These are phyloP conservation scores for Drosophila tropicalis DNA, from an alignment of 1,140 invertebrate genomes.

Conservation along the genomic window DNA sequence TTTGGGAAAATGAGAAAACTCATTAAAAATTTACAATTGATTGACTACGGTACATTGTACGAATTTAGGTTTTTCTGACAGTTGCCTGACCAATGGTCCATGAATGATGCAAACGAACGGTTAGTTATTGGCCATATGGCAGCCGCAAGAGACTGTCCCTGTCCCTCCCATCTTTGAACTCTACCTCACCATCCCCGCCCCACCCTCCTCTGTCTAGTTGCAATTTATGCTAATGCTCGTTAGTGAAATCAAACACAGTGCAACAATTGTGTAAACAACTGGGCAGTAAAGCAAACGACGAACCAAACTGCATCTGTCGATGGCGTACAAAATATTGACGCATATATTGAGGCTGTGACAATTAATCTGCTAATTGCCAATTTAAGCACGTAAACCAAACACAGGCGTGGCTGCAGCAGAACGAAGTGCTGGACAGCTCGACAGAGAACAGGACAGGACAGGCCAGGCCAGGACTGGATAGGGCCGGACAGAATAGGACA, in stretches of 20 bases:
- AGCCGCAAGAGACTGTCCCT: conserved; percentile 2
- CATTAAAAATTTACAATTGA: conserved; percentile 81
- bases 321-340: conserved; percentile 73
- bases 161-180: background rate
- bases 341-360: conserved; percentile 78
- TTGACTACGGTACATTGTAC: conserved; percentile 68
- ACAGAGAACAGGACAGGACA: conserved; percentile 18
- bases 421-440: conserved; percentile 16
- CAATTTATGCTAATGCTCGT: conserved; percentile 82
- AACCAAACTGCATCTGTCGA: conserved; percentile 49
- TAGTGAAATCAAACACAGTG: conserved; percentile 75
- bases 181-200: background rate
- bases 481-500: background rate
- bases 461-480: conserved; percentile 50
- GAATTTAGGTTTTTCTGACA: conserved; percentile 44
- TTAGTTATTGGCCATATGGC: conserved; percentile 38
- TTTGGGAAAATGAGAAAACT: conserved; percentile 71
- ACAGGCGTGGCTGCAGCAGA: conserved; percentile 45
- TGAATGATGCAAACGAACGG: conserved; percentile 63
- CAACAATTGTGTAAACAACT: conserved; percentile 79
- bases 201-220: conserved; percentile 21
- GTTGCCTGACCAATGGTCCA: conserved; percentile 30
- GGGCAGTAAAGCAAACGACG: conserved; percentile 68
- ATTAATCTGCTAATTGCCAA: conserved; percentile 81
- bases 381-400: conserved; percentile 81